Conservation (phyloP, 1,140 invertebrate genomes). For the Dendroctonus valens region DNA sequence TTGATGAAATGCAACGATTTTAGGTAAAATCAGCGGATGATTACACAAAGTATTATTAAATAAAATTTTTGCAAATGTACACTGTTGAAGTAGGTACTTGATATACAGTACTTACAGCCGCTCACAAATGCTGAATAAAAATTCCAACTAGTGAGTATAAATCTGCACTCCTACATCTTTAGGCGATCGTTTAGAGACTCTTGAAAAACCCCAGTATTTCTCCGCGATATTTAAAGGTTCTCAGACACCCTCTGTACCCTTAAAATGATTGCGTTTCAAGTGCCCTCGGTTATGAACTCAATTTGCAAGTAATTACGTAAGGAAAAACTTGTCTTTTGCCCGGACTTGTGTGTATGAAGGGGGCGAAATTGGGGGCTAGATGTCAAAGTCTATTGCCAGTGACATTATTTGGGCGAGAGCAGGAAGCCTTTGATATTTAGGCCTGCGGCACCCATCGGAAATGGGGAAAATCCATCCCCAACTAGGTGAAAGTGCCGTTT, state of each 20-base stretch:
- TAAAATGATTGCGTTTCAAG: conserved; percentile 36
- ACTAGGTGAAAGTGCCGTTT: too few species aligned
- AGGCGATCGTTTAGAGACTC: too few species aligned
- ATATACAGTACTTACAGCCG: too few species aligned
- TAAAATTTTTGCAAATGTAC: too few species aligned
- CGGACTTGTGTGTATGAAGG: conserved; percentile 10
- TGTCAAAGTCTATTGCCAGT: conserved; percentile 16
- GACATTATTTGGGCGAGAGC: conserved; percentile 14
- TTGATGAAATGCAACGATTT: too few species aligned
- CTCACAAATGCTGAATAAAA: too few species aligned
- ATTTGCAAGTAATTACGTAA: conserved; percentile 41
- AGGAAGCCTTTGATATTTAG: conserved; percentile 16
- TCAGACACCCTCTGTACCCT: conserved; percentile 19
- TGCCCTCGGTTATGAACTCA: conserved; percentile 41
- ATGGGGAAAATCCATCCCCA: not conserved
- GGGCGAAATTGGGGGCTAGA: conserved; percentile 14
- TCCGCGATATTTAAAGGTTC: conserved; percentile 7
- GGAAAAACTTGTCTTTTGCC: conserved; percentile 27
- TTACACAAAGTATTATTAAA: too few species aligned
- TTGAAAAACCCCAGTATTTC: too few species aligned
- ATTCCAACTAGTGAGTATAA: too few species aligned
- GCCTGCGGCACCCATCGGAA: not conserved
- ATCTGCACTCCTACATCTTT: too few species aligned
- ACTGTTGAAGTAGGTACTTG: too few species aligned
- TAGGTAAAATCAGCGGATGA: too few species aligned